Base-by-base conservation (phyloP, 2,797 vertebrate genomes). In the Glossophaga mutica region DNA sequence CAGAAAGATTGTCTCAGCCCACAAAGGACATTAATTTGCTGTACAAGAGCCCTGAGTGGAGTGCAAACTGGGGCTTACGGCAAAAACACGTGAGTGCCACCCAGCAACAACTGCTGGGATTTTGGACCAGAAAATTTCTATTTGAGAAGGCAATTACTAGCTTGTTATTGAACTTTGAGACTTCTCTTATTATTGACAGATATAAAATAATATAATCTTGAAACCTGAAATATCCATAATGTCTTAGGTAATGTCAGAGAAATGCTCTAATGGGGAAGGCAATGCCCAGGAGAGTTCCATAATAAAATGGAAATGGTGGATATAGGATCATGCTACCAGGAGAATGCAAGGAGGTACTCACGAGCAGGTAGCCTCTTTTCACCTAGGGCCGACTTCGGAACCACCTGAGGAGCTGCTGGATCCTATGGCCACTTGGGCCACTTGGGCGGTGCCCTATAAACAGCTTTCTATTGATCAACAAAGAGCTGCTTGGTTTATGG, bases 381-480 rank as follows among this genome's bases (percentile, higher is more conserved):
- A 85, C 90, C 57, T 94, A 90, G 50, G 74, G 48, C 74, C 82
- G 68, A 96, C 87, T 96, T 94, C 79, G 48, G 86, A 94, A 92
- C 65, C 85, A 96, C 85, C 79, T 92, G 85, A 92, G 93, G 50
- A 91, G 71, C 52, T 96, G 93, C 85, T 86, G 90, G 90, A 90
- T 96, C 79, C 79, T 81, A 94, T 90, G 89, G 70, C 71, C 84
- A 94, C 79, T 92, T 92, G 57, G 81, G 74, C 48, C 81, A 90
- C 90, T 92, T 92, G 59, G 81, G 57, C 68, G 86, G 59, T 81
- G 74, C 90, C 79, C 86, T 90, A 82, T 90, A 92, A 92, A 96
- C 95, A 96, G 82, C 90, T 96, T 85, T 94, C 76, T 94, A 96
- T 34, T 91, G 92, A 94, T 85, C 93, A 94, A 76, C 74, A 96